phyloP scores from a whole-genome alignment of 1,140 invertebrate genomes.

The Bombus confusus region DNA sequence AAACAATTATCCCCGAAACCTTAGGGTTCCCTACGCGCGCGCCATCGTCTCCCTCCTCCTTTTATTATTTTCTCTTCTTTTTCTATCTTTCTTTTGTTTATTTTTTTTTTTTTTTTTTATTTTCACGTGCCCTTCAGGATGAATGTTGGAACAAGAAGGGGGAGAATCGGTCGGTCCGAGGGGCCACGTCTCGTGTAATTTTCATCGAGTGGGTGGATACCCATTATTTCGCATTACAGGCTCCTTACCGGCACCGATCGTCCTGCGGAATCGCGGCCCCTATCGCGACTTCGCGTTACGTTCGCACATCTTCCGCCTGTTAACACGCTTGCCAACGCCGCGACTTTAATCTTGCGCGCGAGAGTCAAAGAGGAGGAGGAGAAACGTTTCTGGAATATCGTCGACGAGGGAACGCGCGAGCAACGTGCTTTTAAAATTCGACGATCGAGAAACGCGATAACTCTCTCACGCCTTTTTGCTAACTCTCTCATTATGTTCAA shows the following conservation, averaged over 20 bases:
- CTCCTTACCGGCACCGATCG: conserved; percentile 61
- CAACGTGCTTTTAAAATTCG: not conserved
- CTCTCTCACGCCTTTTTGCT: not conserved
- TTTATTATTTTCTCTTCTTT: not conserved
- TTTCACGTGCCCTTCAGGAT: conserved; percentile 19
- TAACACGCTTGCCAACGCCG: conserved; percentile 49
- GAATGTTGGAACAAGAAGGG: not conserved
- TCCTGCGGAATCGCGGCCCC: conserved; percentile 46
- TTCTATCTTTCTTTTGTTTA: no score
- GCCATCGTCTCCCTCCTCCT: not conserved
- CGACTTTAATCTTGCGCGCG: conserved; percentile 36
- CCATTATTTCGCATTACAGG: conserved; percentile 71
- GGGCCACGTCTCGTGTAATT: conserved; percentile 65
- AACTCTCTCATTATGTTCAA: not conserved
- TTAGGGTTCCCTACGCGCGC: not conserved
- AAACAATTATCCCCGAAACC: conserved; percentile 62
- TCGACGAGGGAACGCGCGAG: not conserved
- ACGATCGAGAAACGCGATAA: not conserved
- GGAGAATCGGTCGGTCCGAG: conserved; percentile 12
- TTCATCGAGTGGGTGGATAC: conserved; percentile 71
- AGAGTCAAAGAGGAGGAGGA: no score
- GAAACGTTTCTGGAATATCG: not conserved
- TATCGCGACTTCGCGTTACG: conserved; percentile 54
- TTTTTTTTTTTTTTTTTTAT: not conserved
- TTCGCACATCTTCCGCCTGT: conserved; percentile 48